These are phyloP conservation scores for Bufotes viridis DNA, from an alignment of 2,797 vertebrate species.

Conservation along the genomic window DNA sequence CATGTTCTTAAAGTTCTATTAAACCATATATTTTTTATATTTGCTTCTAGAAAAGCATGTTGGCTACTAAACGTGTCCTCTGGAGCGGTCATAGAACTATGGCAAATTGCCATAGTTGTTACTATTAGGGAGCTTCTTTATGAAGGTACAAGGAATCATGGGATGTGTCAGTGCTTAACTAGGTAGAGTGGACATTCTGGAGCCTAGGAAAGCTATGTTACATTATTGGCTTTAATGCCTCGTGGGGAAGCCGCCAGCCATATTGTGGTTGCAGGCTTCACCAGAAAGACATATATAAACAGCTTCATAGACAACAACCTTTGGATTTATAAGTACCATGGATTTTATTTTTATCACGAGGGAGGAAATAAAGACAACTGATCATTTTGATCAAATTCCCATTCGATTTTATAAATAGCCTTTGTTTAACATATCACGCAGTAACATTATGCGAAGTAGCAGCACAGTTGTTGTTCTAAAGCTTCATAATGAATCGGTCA, in stretches of 20 bases:
- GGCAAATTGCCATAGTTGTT: background rate
- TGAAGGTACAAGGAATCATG: background rate
- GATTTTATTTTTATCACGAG: background rate
- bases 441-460: background rate
- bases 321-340: background rate
- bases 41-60: background rate
- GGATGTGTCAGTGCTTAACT: background rate
- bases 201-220: background rate
- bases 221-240: background rate
- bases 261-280: background rate
- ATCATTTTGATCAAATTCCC: background rate
- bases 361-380: background rate
- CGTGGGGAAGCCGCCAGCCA: background rate
- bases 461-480: background rate
- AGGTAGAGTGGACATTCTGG: background rate
- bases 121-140: background rate
- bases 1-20: no score
- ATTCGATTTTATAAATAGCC: background rate
- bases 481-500: constrained; percentile 35
- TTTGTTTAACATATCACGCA: background rate
- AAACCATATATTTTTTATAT: background rate
- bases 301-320: background rate
- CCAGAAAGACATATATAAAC: background rate
- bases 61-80: background rate
- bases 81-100: no score